Evolutionary conservation across 2,113 vertebrate species (phyloP), one percentile per base, ranked within the genome.

Genomic region (Hiodon tergisus): DNA sequence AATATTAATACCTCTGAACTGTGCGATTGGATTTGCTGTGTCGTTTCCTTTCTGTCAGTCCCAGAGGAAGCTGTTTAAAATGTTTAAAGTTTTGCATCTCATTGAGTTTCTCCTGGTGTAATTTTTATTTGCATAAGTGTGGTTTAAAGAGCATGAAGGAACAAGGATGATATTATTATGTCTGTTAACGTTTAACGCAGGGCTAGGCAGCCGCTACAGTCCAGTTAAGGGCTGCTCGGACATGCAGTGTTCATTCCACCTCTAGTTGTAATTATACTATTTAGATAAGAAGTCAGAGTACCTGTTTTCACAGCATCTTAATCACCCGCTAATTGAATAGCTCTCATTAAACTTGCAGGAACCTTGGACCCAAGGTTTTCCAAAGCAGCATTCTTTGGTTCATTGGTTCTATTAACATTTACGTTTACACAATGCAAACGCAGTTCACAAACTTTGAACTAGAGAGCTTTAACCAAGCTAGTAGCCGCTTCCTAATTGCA

Each of bases 1-100:
- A 77, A 80, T 80, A 67, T 11, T 75, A 79, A 78, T 77, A 78
- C 54, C 73, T 78, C 68, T 73, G 75, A 71, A 61, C 6, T 69
- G 55, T 65, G 61, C 63, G 71, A 82, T 82, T 80, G 71, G 69
- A 79, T 78, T 80, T 74, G 67, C 59, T 58, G 17, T 58, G 71
- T 5, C 61, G 55, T 57, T 47, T 63, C 61, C 52, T 69, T 66
- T 54, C 73, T 66, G 9, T 55, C 71, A 16, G 62, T 77, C 62
- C 67, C 52, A 59, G 50, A 69, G 60, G 57, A 76, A 73, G 59
- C 67, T 69, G 52, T 72, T 77, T 63, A 69, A 79, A 79, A 68
- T 62, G 52, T 31, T 31, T 31, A 31, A 74, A 57, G 46, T 68
- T 76, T 72, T 76, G 74, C 58, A 73, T 76, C 46, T 77, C 62